Percentiles rank a stretch among this genome's conserved stretches.
Evolutionary conservation across 2,113 vertebrate species (phyloP).

Genomic region (Falcunculus frontatus): DNA sequence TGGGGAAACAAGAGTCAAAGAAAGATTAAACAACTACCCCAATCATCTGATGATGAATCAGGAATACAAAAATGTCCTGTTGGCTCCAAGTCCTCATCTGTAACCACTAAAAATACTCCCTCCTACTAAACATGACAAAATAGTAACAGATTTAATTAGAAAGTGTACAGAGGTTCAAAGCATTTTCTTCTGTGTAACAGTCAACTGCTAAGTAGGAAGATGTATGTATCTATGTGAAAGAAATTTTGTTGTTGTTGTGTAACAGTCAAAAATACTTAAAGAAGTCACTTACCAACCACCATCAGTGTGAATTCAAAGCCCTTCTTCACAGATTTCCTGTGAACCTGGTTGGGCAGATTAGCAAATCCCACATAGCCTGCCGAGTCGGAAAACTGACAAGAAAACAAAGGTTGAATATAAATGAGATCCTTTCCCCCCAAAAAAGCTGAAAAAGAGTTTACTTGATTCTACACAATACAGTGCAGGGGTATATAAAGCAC

Average conservation of each 20-base stretch:
- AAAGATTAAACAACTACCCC: background rate
- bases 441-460: background rate
- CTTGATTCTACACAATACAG: background rate
- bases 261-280: background rate
- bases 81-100: background rate
- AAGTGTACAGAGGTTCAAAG: background rate
- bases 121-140: background rate
- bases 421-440: background rate
- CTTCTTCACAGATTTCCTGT: slow-evolving; percentile 90
- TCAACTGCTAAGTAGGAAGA: background rate
- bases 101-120: background rate
- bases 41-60: background rate
- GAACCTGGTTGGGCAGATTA: slow-evolving; percentile 88
- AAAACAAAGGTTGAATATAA: background rate
- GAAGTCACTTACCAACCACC: slow-evolving; percentile 80
- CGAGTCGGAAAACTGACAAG: slow-evolving; percentile 79
- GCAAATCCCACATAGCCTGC: slow-evolving; percentile 83
- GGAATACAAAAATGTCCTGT: background rate
- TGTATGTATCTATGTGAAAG: fast-evolving
- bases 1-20: background rate
- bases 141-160: background rate
- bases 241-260: background rate
- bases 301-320: slow-evolving; percentile 87
- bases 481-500: background rate
- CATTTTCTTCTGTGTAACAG: background rate